Evolutionary conservation across 2,888 invertebrate species (phyloP).

Genomic region (Idaea straminata): DNA sequence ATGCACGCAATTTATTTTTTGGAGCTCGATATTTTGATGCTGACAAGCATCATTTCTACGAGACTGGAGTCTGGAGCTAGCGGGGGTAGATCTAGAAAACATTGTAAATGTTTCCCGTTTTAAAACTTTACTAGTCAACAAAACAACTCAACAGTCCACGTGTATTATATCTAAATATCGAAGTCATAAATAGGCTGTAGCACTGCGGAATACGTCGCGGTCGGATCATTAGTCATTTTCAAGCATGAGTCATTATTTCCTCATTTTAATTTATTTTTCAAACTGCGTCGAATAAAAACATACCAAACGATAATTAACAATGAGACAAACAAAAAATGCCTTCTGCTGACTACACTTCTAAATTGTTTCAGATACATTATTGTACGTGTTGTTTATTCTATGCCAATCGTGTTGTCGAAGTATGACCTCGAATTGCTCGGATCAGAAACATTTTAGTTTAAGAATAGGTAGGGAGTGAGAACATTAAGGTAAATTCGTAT

Average conservation of each 20-base stretch:
- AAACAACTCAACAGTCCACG: too few relatives aligned
- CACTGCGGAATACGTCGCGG: background rate
- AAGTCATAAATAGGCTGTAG: background rate
- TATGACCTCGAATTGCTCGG: background rate
- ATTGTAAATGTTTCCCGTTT: too few relatives aligned
- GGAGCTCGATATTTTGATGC: too few relatives aligned
- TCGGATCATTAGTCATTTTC: background rate
- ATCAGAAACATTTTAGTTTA: constrained; percentile 4
- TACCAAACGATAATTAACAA: background rate
- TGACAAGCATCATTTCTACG: too few relatives aligned
- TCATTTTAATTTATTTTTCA: background rate
- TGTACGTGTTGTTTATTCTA: background rate
- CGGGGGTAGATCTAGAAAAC: too few relatives aligned
- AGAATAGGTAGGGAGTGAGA: too few relatives aligned
- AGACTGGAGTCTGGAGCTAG: too few relatives aligned
- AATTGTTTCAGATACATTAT: background rate
- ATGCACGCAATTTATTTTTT: too few relatives aligned
- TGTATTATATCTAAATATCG: background rate
- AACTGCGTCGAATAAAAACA: background rate
- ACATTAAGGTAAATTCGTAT: too few relatives aligned
- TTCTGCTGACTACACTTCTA: background rate
- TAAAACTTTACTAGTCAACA: too few relatives aligned
- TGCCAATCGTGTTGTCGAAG: background rate
- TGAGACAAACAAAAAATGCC: background rate
- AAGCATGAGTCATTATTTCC: background rate